A percentile compares a stretch with the other conserved stretches of the same genome.
Conservation (phyloP, 2,888 invertebrate genomes). For the Xestobium rufovillosum region DNA sequence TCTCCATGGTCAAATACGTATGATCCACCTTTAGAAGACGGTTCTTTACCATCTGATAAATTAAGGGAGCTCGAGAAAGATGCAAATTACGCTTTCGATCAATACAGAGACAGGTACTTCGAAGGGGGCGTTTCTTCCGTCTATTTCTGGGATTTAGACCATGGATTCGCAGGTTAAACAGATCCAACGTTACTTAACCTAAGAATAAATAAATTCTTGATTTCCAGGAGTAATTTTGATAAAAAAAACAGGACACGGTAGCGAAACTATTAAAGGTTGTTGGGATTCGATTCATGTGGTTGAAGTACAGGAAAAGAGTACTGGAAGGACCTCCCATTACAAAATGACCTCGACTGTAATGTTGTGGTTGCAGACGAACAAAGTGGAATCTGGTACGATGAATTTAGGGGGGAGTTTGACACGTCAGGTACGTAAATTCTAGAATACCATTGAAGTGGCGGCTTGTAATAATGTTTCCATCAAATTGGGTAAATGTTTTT, state of each 20-base stretch:
- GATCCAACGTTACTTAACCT: conserved; percentile 5
- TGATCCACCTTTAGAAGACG: conserved; percentile 96
- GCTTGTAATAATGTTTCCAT: too few species aligned
- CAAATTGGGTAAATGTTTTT: too few species aligned
- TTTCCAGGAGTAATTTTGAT: conserved; percentile 88
- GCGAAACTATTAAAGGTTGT: conserved; percentile 97
- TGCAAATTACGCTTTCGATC: conserved; percentile 97
- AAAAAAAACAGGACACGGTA: conserved; percentile 97
- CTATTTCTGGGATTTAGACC: conserved; percentile 98
- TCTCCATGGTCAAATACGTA: conserved; percentile 99
- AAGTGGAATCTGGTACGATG: conserved; percentile 95
- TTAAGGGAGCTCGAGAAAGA: conserved; percentile 93
- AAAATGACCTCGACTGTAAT: conserved; percentile 98
- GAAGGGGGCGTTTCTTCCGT: conserved; percentile 99
- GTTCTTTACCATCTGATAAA: conserved; percentile 95
- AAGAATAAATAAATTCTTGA: conserved; percentile 6
- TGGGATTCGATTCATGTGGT: conserved; percentile 99
- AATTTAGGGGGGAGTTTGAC: conserved; percentile 97
- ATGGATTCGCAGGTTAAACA: conserved; percentile 81
- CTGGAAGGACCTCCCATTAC: conserved; percentile 91
- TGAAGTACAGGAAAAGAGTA: conserved; percentile 94
- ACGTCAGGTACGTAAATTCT: conserved; percentile 63
- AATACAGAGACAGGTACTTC: conserved; percentile 98
- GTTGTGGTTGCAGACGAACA: conserved; percentile 98
- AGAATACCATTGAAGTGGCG: too few species aligned